phyloP scores from a whole-genome alignment of 2,113 vertebrate species.

The Strix uralensis region DNA sequence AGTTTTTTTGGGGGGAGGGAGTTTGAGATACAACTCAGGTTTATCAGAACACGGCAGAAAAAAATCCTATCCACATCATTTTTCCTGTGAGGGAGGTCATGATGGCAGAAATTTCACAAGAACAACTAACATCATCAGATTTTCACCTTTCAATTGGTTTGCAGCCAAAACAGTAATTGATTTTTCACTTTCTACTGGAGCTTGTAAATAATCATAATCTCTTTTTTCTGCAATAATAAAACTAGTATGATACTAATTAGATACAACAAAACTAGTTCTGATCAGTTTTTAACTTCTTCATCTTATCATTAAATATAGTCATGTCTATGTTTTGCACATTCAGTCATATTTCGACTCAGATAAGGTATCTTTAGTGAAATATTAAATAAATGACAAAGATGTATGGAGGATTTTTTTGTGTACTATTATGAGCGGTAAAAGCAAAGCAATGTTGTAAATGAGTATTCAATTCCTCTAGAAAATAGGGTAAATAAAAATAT shows the following conservation, averaged over 20 bases:
- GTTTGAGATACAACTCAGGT: background rate
- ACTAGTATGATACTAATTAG: background rate
- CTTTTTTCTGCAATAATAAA: background rate
- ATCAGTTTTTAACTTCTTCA: background rate
- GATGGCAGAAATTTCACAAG: conserved; percentile 31
- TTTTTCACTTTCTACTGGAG: background rate
- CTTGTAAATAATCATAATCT: background rate
- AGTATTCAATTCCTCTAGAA: background rate
- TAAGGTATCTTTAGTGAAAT: conserved; percentile 2
- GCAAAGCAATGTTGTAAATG: conserved; percentile 18
- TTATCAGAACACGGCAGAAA: background rate
- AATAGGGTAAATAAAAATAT: conserved; percentile 66
- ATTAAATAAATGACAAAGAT: background rate
- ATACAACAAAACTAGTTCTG: background rate
- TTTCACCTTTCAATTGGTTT: conserved; percentile 17
- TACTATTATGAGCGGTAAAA: background rate
- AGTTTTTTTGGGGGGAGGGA: background rate
- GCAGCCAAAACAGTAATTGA: conserved; percentile 7
- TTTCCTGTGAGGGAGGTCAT: background rate
- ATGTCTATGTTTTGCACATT: background rate
- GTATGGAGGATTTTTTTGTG: background rate
- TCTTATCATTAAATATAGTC: background rate
- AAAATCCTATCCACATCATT: background rate
- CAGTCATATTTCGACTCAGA: background rate
- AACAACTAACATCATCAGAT: background rate